Evolutionary conservation across 1,140 invertebrate species (phyloP).

Genomic region (Ridgeia piscesae): DNA sequence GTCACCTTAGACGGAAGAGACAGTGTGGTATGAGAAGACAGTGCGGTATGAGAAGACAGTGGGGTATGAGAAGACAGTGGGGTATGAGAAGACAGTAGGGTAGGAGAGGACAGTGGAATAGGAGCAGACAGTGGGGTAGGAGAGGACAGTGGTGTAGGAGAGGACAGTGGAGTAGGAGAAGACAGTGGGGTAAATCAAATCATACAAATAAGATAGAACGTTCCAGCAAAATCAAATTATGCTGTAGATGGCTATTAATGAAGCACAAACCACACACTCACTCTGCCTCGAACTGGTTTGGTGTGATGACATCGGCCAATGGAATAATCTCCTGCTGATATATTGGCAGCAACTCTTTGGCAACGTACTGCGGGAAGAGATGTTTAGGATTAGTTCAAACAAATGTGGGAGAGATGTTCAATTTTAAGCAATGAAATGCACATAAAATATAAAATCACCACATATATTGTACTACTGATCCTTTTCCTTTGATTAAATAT

Average conservation of each 20-base stretch:
- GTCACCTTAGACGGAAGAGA: no score
- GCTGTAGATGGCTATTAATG: not conserved
- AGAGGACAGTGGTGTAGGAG: no score
- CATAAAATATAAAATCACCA: not conserved
- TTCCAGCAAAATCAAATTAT: not conserved
- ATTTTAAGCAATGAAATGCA: not conserved
- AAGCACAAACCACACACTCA: slow-evolving; percentile 54
- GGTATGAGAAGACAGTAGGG: no score
- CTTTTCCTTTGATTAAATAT: not conserved
- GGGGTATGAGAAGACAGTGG: no score
- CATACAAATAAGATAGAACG: not conserved
- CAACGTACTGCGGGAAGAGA: slow-evolving; percentile 72
- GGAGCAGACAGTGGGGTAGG: no score
- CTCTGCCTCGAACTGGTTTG: slow-evolving; percentile 95
- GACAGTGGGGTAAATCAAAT: not conserved
- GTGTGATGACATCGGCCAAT: slow-evolving; percentile 90
- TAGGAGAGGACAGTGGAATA: no score
- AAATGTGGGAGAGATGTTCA: not conserved
- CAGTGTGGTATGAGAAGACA: no score
- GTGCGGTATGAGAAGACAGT: no score
- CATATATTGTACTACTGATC: not conserved
- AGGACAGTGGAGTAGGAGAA: no score
- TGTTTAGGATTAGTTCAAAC: not conserved
- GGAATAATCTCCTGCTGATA: slow-evolving; percentile 83
- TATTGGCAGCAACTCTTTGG: slow-evolving; percentile 79